Conservation (phyloP, 2,797 vertebrate genomes). For the Anguilla pacifica region DNA sequence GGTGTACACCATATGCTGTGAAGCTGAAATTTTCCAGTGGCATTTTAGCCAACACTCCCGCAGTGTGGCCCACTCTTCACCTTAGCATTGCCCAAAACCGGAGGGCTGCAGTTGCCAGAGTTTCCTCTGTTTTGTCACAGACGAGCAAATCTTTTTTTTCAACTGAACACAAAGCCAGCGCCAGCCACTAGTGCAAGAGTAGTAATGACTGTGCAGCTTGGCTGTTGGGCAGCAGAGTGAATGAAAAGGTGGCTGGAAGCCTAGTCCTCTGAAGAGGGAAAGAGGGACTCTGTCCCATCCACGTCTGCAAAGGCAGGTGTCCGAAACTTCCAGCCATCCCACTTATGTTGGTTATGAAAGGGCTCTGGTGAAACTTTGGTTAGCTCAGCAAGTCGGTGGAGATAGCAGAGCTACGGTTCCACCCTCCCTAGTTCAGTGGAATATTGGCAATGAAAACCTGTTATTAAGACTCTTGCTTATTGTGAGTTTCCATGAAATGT, state of each 20-base stretch:
- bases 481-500: neutral
- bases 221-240: neutral
- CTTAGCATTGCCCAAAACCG: neutral
- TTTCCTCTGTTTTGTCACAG: neutral
- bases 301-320: neutral
- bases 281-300: neutral
- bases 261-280: neutral
- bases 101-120: neutral
- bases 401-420: neutral
- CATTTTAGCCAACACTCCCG: neutral
- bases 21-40: neutral
- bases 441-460: neutral
- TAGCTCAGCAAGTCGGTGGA: neutral
- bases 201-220: neutral
- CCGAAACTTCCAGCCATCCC: neutral
- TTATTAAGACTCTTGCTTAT: neutral
- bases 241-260: neutral
- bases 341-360: neutral
- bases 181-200: neutral
- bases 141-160: neutral
- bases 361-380: neutral
- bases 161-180: neutral
- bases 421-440: neutral
- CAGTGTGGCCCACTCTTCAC: neutral
- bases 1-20: neutral